Evolutionary conservation across 2,888 invertebrate genomes (phyloP), one percentile per base, ranked within the genome.

Genomic region (Rhaphigaster nebulosa): DNA sequence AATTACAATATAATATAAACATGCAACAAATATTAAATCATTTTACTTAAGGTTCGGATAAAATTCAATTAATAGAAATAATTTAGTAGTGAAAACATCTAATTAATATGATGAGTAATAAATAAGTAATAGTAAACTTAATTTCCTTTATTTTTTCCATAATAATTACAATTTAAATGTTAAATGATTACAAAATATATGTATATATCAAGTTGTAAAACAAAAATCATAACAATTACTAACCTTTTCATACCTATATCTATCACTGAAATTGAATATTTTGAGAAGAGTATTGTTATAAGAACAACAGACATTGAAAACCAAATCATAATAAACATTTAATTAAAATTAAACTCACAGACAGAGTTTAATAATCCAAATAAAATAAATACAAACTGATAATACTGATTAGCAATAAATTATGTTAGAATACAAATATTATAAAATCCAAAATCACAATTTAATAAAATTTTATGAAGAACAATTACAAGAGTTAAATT

Each of bases 71-170:
- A n/a, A 3, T n/a, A 13, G 13, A 1, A 29, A 1, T 13, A n/a
- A 60, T n/a, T 13, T 29, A 60, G 60, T 12, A 60, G 13, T 60
- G 29, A 56, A 26, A 26, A 56, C 26, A 56, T 56, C 26, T 56
- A 56, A 56, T 26, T 23, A 5, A 52, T 18, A 52, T 52, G 18
- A 52, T 52, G 4, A 52, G 52, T 45, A 52, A 52, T 12, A 52
- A 5, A 52, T 52, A 15, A 18, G 15, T 26, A 23, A 23, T 23
- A 23, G 56, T 23, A 20, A 56, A 56, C 52, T 52, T 23, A 56
- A 23, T 90, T 84, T 15, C 80, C 91, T 38, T 92, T 92, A 80
- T 91, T 90, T 50, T 84, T 91, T 80, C 26, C 76, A 41, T 3
- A 65, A 89, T 89, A 65, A 45, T 41, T 8, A 56, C 23, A 87